A percentile compares a stretch with the other conserved stretches of the same genome.
These are phyloP conservation scores for Malaclemys terrapin DNA, from an alignment of 2,113 vertebrate species.

Conservation along the genomic window DNA sequence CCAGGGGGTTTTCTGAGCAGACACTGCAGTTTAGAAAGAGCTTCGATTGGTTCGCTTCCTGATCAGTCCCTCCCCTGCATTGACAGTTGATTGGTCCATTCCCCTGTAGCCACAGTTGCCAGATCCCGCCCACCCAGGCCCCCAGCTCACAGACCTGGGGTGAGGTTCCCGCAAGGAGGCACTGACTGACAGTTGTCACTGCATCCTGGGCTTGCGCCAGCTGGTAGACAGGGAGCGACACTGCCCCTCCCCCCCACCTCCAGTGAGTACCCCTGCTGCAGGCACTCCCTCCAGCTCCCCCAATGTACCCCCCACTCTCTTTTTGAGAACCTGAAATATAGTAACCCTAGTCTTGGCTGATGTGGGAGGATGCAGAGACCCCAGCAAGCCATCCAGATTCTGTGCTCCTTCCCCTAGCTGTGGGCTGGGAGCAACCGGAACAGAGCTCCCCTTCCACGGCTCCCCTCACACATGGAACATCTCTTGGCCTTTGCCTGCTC, in stretches of 20 bases:
- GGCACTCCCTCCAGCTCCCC: neutral
- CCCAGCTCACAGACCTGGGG: neutral
- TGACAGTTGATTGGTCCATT: neutral
- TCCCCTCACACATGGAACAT: neutral
- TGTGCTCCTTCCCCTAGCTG: no score
- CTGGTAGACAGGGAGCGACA: neutral
- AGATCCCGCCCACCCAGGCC: neutral
- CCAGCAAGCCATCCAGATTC: neutral
- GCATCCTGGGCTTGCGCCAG: neutral
- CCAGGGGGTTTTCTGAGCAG: neutral
- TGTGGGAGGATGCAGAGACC: rapidly evolving
- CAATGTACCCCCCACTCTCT: no score
- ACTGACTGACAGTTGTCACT: neutral
- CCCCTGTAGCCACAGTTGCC: neutral
- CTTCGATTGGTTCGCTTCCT: neutral
- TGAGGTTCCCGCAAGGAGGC: neutral
- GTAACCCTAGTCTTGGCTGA: neutral
- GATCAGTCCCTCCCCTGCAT: neutral
- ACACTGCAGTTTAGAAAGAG: neutral
- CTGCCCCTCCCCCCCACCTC: neutral
- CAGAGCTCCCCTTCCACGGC: neutral
- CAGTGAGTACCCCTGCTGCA: neutral
- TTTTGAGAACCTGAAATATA: neutral
- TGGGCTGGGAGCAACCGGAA: neutral
- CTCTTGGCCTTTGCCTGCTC: neutral